These are phyloP conservation scores for Pituophis catenifer DNA, from an alignment of 2,113 vertebrate genomes.

Conservation along the genomic window DNA sequence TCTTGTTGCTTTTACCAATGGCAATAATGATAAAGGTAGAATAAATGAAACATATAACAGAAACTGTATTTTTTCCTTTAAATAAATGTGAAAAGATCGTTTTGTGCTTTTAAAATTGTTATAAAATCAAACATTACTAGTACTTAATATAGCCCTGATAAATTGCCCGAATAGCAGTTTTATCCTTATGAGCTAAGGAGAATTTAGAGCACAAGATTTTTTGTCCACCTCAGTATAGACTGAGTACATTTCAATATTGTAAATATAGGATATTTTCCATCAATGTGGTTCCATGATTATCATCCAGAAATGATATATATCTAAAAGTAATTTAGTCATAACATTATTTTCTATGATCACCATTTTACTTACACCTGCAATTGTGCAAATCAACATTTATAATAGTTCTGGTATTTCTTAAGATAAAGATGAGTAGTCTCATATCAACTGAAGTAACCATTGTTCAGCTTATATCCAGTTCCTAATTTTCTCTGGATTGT, in stretches of 20 bases:
- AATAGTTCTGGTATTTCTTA: background rate
- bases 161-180: background rate
- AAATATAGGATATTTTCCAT: background rate
- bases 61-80: background rate
- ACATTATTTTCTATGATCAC: background rate
- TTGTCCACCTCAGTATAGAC: too few relatives aligned
- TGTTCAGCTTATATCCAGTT: background rate
- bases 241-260: background rate
- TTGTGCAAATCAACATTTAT: background rate
- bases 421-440: background rate
- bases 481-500: background rate
- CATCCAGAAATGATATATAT: background rate
- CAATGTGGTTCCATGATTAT: background rate
- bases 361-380: background rate
- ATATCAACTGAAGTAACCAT: background rate
- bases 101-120: background rate
- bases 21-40: background rate
- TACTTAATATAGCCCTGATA: background rate
- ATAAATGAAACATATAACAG: background rate
- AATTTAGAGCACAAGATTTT: background rate
- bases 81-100: background rate
- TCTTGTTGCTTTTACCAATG: background rate
- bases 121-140: background rate
- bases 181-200: background rate
- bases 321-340: background rate